Percentiles rank a stretch among this genome's conserved stretches.
Evolutionary conservation across 2,888 invertebrate species (phyloP).

Genomic region (Tethea ocularis): DNA sequence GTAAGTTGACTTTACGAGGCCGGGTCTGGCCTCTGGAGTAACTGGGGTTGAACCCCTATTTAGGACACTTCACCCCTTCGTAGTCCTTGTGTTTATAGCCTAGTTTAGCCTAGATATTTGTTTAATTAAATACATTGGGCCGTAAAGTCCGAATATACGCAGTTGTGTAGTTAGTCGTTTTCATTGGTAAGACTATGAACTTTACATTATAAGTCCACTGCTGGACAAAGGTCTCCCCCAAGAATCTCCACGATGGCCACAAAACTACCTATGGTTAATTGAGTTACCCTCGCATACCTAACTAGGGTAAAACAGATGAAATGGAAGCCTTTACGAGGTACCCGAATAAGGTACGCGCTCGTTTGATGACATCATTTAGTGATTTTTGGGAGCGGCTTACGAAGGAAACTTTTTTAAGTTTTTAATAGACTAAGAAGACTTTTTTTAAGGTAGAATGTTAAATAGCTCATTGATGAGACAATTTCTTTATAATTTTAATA

Average conservation of each 20-base stretch:
- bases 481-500: no score
- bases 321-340: background rate
- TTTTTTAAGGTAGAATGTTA: no score
- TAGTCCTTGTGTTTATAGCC: background rate
- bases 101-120: background rate
- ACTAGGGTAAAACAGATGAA: background rate
- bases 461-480: no score
- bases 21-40: background rate
- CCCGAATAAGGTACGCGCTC: background rate
- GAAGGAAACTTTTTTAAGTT: no score
- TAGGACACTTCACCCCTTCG: background rate
- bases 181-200: no score
- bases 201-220: no score
- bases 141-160: background rate
- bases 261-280: no score
- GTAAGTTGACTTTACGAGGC: constrained; percentile 4
- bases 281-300: background rate
- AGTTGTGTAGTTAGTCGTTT: no score
- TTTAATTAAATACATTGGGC: background rate
- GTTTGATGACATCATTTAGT: background rate
- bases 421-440: no score
- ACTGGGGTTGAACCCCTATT: background rate
- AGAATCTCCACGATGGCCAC: no score
- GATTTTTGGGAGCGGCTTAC: background rate
- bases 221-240: no score